Percentiles rank a stretch among this genome's conserved stretches.
phyloP scores from a whole-genome alignment of 64 coral and sea anemone species.

The Montipora cactus region DNA sequence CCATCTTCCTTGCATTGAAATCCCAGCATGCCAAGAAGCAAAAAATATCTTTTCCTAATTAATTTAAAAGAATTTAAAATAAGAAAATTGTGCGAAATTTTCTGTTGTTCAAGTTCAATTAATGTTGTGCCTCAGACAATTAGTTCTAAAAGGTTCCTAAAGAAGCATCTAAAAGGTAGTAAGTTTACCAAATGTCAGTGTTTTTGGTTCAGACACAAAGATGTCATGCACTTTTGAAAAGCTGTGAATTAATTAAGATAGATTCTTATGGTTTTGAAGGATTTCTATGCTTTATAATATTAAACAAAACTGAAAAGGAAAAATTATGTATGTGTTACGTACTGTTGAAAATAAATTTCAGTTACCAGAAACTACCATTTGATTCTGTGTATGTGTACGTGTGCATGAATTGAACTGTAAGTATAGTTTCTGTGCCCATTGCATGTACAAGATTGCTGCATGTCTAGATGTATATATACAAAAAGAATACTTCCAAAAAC shows the following conservation, averaged over 20 bases:
- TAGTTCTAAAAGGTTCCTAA: background rate
- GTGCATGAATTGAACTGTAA: background rate
- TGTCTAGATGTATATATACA: background rate
- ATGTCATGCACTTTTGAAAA: background rate
- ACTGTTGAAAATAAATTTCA: background rate
- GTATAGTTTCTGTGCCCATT: background rate
- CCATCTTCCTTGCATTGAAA: background rate
- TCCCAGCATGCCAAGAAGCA: background rate
- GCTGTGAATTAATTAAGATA: background rate
- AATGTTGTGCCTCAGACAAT: background rate
- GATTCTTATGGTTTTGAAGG: background rate
- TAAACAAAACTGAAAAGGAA: background rate
- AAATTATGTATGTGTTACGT: background rate
- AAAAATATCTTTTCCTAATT: background rate
- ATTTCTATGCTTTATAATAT: background rate
- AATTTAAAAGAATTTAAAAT: constrained; percentile 1
- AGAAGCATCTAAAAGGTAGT: background rate
- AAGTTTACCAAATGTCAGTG: background rate
- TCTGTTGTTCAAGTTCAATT: background rate
- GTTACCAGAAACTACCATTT: background rate
- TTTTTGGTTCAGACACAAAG: background rate
- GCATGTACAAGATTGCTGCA: background rate
- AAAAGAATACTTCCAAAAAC: background rate
- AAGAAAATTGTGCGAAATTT: too few relatives aligned
- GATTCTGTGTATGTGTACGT: background rate